Base-by-base conservation (phyloP, 2,888 invertebrate species). In the Trichopria drosophilae region DNA sequence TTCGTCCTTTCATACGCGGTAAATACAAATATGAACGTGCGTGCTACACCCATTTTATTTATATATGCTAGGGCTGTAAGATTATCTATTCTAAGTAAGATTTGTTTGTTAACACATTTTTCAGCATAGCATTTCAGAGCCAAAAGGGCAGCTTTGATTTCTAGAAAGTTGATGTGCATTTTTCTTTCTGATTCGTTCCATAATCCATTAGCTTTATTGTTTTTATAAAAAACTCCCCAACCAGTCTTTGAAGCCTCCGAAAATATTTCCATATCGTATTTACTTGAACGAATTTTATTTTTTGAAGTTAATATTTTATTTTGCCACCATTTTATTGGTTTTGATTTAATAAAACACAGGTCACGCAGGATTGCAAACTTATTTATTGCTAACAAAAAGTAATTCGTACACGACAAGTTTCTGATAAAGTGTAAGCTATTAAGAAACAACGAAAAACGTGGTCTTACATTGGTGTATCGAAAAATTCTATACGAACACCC, bases 181-280 rank as follows among this genome's bases (percentile, higher is more conserved):
- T 10, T 16, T 6, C 34, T 34, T 18, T 34, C 16, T 16, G 3
- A 10, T 7, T 34, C 15, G 12, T 18, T 6, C 34, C 34, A 34
- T 5, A 34, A 5, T n/a, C 34, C 18, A 2, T 34, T 4, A 4
- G 34, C 18, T 34, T 15, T 34, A 18, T 19, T 18, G 10, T 34
- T 20, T 1, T 20, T 5, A n/a, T n/a, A 34, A 6, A 19, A 49
- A 5, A 53, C 58, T 3, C 60, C 59, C 57, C 19, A 9, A 19
- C 32, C 28, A 12, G 28, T 28, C 4, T 13, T 28, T 4, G 28
- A 28, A 13, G 28, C 28, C n/a, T 28, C 28, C 3, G 28, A 5
- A 13, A 28, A 28, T 3, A 28, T 28, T 28, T 28, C 28, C 6
- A 28, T 12, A 6, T 28, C 28, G 6, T 12, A 28, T 3, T n/a